A percentile compares a stretch with the other conserved stretches of the same genome.
Conservation (phyloP, 2,888 invertebrate genomes). For the Pilophorus perplexus region DNA sequence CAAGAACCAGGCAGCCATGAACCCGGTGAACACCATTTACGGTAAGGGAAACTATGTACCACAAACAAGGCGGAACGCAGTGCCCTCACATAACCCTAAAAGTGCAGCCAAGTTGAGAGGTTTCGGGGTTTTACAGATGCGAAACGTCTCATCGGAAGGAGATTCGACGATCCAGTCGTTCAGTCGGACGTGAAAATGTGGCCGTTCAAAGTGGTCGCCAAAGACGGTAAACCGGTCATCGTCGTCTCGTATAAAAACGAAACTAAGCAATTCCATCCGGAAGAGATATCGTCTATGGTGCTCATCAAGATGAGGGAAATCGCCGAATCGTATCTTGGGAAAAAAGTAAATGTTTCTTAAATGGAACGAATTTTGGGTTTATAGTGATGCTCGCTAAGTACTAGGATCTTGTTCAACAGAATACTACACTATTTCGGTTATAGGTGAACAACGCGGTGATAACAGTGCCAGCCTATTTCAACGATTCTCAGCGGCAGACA, state of each 20-base stretch:
- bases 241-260: constrained; percentile 54
- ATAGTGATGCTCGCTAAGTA: constrained; percentile 1
- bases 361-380: too few species aligned
- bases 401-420: neutral
- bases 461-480: constrained; percentile 64
- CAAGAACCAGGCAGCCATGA: constrained; percentile 70
- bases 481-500: constrained; percentile 65
- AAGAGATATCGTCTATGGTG: constrained; percentile 61
- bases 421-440: neutral
- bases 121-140: constrained; percentile 56
- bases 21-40: constrained; percentile 47
- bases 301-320: constrained; percentile 61
- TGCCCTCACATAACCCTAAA: too few species aligned
- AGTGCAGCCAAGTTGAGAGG: too few species aligned
- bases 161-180: constrained; percentile 62
- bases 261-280: constrained; percentile 55
- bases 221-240: constrained; percentile 54
- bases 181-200: constrained; percentile 65
- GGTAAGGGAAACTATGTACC: constrained; percentile 33
- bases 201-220: constrained; percentile 61
- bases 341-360: constrained; percentile 39
- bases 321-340: constrained; percentile 54
- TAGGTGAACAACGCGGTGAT: constrained; percentile 57
- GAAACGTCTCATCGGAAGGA: constrained; percentile 65
- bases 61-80: neutral